Percentiles rank a stretch among this genome's conserved stretches.
phyloP scores from a whole-genome alignment of 2,888 invertebrate genomes.

The Ethmia dodecea region DNA sequence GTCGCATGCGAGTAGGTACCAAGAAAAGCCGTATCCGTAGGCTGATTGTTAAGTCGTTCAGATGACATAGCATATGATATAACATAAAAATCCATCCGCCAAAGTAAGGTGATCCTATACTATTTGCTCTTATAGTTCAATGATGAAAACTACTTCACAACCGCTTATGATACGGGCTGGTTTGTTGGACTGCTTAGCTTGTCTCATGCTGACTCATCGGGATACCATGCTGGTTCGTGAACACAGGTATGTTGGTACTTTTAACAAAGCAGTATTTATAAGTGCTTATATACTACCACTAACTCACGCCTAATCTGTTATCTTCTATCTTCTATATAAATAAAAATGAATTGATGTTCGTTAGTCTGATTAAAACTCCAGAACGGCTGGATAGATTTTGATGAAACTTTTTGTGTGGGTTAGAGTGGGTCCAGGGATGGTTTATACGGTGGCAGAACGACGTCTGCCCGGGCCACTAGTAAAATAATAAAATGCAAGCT shows the following conservation, averaged over 20 bases:
- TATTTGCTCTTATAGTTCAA: background rate
- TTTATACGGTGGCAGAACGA: no score
- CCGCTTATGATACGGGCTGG: constrained; percentile 27
- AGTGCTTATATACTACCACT: no score
- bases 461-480: no score
- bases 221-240: constrained; percentile 26
- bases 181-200: constrained; percentile 56
- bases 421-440: no score
- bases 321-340: no score
- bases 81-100: background rate
- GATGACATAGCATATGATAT: background rate
- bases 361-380: no score
- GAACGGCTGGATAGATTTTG: no score
- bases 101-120: background rate
- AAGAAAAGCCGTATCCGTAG: constrained; percentile 31
- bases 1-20: constrained; percentile 70
- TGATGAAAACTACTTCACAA: constrained; percentile 11
- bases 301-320: no score
- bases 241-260: constrained; percentile 52
- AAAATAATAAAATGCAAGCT: no score
- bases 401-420: no score
- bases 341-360: no score
- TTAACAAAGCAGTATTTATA: no score
- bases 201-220: constrained; percentile 46
- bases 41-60: constrained; percentile 24